A percentile compares a stretch with the other conserved stretches of the same genome.
These are phyloP conservation scores for Synergus gifuensis DNA, from an alignment of 2,888 invertebrate genomes.

Conservation along the genomic window DNA sequence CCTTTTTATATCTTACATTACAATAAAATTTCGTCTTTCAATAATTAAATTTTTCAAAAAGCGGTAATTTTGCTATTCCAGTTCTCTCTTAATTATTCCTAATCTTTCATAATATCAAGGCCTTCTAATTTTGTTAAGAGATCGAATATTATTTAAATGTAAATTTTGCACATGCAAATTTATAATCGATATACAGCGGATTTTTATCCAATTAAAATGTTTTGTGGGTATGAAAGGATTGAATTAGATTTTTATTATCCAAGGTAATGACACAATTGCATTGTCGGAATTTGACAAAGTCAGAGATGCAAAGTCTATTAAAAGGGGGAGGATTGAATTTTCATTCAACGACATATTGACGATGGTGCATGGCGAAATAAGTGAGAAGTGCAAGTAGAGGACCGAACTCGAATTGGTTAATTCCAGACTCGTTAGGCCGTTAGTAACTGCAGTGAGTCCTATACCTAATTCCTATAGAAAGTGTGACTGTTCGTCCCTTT, in stretches of 20 bases:
- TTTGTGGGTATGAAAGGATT: not conserved
- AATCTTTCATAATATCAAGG: conserved; percentile 6
- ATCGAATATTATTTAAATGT: not conserved
- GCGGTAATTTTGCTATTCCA: not conserved
- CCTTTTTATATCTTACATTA: not conserved
- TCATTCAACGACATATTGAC: not conserved
- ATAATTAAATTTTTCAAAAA: not conserved
- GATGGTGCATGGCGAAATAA: conserved; percentile 4
- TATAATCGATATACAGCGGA: not conserved
- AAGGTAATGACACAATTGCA: not conserved
- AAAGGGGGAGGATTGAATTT: conserved; percentile 3
- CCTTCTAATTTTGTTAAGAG: not conserved
- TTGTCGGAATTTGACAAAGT: not conserved
- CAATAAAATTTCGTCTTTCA: conserved; percentile 38
- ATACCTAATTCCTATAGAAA: conserved; percentile 42
- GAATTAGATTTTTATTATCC: not conserved
- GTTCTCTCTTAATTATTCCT: not conserved
- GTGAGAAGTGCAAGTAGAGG: conserved; percentile 6
- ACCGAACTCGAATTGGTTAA: conserved; percentile 50
- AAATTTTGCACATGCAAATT: not conserved
- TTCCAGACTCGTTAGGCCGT: conserved; percentile 58
- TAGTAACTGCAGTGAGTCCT: conserved; percentile 48
- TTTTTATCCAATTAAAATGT: not conserved
- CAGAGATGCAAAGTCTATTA: conserved; percentile 12
- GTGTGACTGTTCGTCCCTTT: conserved; percentile 54